Evolutionary conservation across 2,797 vertebrate genomes (phyloP).

Genomic region (Pantherophis vulpinus): DNA sequence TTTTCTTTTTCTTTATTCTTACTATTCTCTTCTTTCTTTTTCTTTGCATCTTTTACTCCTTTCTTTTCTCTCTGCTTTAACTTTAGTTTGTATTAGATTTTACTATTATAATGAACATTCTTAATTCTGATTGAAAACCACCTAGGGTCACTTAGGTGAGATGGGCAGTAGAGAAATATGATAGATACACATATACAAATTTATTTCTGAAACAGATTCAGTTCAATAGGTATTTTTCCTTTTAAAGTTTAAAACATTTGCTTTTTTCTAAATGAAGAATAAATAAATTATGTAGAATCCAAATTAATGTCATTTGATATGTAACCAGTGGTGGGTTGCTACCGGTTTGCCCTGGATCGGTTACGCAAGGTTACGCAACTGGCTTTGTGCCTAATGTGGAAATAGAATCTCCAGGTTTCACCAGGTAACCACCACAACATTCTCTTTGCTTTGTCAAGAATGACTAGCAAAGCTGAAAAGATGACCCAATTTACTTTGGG

Average conservation of each 20-base stretch:
- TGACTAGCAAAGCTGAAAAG: neutral
- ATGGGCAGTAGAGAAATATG: too few species aligned
- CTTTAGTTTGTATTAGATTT: too few species aligned
- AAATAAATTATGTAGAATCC: neutral
- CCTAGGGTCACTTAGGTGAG: too few species aligned
- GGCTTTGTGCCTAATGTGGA: neutral
- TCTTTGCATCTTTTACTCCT: neutral
- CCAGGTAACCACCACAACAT: too few species aligned
- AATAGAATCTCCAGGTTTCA: neutral
- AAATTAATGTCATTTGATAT: neutral
- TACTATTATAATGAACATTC: too few species aligned
- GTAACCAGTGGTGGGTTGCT: neutral
- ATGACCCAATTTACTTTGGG: neutral
- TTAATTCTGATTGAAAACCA: too few species aligned
- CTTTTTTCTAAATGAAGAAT: neutral
- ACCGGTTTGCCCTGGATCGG: too few species aligned
- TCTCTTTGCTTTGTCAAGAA: neutral
- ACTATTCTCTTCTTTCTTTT: neutral
- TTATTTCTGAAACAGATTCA: neutral
- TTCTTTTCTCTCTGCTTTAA: neutral
- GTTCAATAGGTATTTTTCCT: neutral
- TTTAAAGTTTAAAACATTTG: neutral
- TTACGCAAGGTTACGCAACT: neutral
- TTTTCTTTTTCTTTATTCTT: neutral
- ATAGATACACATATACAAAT: neutral